Conservation (phyloP, 2,888 invertebrate genomes). For the Tiliacea citrago region DNA sequence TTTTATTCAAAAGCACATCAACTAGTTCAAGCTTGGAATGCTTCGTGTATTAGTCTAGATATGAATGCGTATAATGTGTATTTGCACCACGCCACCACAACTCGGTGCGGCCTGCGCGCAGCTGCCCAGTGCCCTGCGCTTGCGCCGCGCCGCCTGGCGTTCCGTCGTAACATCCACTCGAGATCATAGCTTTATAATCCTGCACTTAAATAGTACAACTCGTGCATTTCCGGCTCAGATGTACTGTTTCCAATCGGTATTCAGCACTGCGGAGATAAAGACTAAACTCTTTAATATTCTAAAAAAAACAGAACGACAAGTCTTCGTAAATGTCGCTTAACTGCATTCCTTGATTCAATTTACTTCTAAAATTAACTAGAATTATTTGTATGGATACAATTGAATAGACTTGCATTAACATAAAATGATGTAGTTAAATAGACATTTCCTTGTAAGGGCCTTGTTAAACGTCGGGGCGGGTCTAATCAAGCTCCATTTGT, state of each 20-base stretch:
- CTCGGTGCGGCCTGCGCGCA: constrained; percentile 64
- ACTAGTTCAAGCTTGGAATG: background rate
- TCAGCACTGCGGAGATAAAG: constrained; percentile 32
- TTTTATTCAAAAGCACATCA: background rate
- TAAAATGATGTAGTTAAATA: constrained; percentile 65
- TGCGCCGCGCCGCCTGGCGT: constrained; percentile 51
- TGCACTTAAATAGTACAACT: constrained; percentile 67
- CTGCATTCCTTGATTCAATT: constrained; percentile 47
- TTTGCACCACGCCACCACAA: constrained; percentile 13
- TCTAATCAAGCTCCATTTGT: constrained; percentile 56
- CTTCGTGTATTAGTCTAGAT: constrained; percentile 11
- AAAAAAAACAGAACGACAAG: constrained; percentile 21
- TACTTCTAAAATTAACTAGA: constrained; percentile 47
- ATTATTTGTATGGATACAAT: constrained; percentile 55
- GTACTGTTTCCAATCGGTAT: constrained; percentile 47
- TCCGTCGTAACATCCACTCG: constrained; percentile 75
- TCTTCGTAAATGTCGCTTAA: constrained; percentile 37
- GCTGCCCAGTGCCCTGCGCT: constrained; percentile 58
- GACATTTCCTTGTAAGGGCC: constrained; percentile 63
- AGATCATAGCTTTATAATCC: constrained; percentile 66
- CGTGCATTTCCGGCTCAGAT: constrained; percentile 68
- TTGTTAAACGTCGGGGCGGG: constrained; percentile 41
- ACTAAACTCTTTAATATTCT: constrained; percentile 32
- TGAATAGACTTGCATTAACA: constrained; percentile 67
- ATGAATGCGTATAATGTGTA: constrained; percentile 9